These are phyloP conservation scores for Argopecten irradians DNA, from an alignment of 1,140 invertebrate species.

Conservation along the genomic window DNA sequence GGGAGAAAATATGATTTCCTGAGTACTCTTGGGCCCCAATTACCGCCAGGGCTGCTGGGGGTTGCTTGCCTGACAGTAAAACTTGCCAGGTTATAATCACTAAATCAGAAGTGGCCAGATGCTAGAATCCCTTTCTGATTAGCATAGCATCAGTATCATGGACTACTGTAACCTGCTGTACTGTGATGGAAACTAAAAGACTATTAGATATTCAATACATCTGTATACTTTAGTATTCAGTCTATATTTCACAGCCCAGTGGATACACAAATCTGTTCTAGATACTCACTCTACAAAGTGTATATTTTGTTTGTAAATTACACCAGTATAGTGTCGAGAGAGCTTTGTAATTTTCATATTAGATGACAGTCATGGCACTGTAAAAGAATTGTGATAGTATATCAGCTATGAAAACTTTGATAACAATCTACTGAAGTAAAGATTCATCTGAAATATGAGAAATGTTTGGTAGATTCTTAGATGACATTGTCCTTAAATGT, in stretches of 20 bases:
- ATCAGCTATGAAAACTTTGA: background rate
- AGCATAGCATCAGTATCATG: background rate
- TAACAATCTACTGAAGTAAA: background rate
- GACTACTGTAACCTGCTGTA: background rate
- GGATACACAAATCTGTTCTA: background rate
- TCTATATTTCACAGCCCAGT: background rate
- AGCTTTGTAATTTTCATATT: background rate
- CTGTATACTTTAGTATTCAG: background rate
- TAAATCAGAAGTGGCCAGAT: constrained; percentile 12
- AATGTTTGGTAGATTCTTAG: background rate
- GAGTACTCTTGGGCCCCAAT: background rate
- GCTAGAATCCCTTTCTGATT: background rate
- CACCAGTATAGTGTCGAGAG: background rate
- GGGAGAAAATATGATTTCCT: constrained; percentile 1
- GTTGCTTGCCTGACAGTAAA: background rate
- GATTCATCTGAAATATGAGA: background rate
- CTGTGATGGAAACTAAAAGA: no score
- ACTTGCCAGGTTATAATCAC: background rate
- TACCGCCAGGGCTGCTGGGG: background rate
- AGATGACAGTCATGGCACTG: background rate
- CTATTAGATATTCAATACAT: background rate
- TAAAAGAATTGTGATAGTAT: background rate
- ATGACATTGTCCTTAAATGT: background rate
- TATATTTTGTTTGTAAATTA: background rate
- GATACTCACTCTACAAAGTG: no score